Conservation (phyloP, 1,140 invertebrate species). For the Drosophila athabasca region DNA sequence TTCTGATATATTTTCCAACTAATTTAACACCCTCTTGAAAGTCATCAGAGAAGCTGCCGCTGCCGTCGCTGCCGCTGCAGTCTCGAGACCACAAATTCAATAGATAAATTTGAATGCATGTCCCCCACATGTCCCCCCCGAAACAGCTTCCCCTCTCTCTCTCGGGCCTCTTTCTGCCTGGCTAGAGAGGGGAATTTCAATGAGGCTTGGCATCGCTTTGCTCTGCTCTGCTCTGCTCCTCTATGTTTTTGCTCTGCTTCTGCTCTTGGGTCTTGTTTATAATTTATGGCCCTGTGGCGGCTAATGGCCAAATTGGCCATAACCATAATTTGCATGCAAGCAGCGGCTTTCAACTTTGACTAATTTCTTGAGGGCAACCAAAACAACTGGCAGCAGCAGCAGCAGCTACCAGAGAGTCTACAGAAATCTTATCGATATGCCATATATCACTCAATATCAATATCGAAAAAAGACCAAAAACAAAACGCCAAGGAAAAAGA, state of each 20-base stretch:
- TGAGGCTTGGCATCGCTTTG: constrained; percentile 54
- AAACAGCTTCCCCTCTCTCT: constrained; percentile 13
- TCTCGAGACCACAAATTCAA: constrained; percentile 61
- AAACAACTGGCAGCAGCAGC: not conserved
- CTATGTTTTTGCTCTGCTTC: constrained; percentile 10
- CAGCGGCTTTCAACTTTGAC: constrained; percentile 59
- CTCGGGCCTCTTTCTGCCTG: constrained; percentile 24
- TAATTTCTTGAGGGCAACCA: constrained; percentile 56
- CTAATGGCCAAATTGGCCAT: constrained; percentile 78
- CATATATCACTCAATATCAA: constrained; percentile 73
- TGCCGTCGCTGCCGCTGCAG: constrained; percentile 4
- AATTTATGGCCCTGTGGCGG: constrained; percentile 74
- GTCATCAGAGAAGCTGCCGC: constrained; percentile 30
- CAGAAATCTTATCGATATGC: constrained; percentile 25
- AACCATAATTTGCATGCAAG: constrained; percentile 79
- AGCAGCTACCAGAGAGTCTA: not conserved
- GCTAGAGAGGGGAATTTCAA: constrained; percentile 68
- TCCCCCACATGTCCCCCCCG: constrained; percentile 16
- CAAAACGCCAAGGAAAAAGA: constrained; percentile 35
- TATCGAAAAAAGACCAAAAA: constrained; percentile 28
- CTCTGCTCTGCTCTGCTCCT: constrained; percentile 6
- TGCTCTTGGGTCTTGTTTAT: constrained; percentile 41
- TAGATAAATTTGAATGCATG: constrained; percentile 47
- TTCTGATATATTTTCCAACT: constrained; percentile 54
- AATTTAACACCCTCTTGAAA: constrained; percentile 58